Evolutionary conservation across 2,888 invertebrate genomes (phyloP).

Genomic region (Troilus luridus): DNA sequence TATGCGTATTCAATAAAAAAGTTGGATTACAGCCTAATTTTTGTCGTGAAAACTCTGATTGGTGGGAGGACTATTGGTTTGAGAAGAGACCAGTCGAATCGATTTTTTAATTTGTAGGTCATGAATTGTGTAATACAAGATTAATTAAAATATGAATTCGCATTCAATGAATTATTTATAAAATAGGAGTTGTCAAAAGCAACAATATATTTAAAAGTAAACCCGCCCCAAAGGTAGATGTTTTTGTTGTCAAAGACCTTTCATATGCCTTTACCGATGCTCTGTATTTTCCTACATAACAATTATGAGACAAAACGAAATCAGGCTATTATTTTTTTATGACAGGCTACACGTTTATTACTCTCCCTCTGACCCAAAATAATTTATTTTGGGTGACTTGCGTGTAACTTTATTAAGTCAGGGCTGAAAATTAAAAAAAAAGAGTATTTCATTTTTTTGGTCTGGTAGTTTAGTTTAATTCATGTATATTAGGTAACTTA

Average conservation of each 20-base stretch:
- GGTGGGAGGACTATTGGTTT: not conserved
- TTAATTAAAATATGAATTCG: not conserved
- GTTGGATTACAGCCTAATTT: not conserved
- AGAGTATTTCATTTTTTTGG: not conserved
- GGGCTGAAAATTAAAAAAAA: not conserved
- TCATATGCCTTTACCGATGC: not conserved
- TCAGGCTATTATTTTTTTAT: not conserved
- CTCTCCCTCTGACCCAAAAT: not conserved
- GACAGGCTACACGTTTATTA: not conserved
- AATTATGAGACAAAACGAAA: not conserved
- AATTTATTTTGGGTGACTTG: not conserved
- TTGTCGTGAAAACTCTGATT: slow-evolving; percentile 1
- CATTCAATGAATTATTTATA: not conserved
- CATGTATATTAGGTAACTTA: too few species aligned
- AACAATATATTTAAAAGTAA: not conserved
- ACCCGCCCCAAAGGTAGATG: not conserved
- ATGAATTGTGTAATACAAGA: not conserved
- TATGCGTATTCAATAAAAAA: slow-evolving; percentile 27
- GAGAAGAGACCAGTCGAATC: not conserved
- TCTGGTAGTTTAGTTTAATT: not conserved
- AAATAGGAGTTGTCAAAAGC: not conserved
- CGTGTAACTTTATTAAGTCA: not conserved
- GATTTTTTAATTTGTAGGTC: not conserved
- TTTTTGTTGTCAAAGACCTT: not conserved
- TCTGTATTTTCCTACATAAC: not conserved